Evolutionary conservation across 2,797 vertebrate genomes (phyloP).

Genomic region (Eupleurogrammus muticus): DNA sequence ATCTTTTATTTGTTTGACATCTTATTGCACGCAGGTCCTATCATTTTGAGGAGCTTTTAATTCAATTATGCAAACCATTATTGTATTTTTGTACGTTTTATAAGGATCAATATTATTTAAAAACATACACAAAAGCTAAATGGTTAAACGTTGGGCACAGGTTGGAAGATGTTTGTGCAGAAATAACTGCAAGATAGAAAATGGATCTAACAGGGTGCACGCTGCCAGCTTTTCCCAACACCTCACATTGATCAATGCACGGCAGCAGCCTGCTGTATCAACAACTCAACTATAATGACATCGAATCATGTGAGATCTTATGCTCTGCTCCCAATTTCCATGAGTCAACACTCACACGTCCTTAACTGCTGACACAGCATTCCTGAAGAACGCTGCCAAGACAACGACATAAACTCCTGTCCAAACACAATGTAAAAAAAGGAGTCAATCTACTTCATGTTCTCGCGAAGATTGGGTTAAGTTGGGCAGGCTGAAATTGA

Average conservation of each 20-base stretch:
- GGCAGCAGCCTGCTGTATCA: neutral
- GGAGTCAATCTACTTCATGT: constrained; percentile 8
- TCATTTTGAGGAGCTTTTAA: neutral
- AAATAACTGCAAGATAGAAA: neutral
- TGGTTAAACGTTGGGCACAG: neutral
- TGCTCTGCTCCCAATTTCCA: constrained; percentile 34
- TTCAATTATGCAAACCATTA: neutral
- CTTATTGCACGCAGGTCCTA: neutral
- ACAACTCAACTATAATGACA: neutral
- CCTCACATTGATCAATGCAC: neutral
- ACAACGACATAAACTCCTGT: constrained; percentile 21
- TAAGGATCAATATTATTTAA: too few species aligned
- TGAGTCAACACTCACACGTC: constrained; percentile 47
- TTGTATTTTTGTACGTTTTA: too few species aligned
- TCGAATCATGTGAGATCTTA: constrained; percentile 37
- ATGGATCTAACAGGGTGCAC: too few species aligned
- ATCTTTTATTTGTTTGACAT: neutral
- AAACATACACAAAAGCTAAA: neutral
- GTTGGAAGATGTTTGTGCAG: neutral
- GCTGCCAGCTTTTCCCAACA: too few species aligned
- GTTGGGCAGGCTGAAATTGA: neutral
- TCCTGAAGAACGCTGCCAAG: constrained; percentile 10
- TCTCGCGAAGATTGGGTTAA: neutral
- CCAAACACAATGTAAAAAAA: neutral
- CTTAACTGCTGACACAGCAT: constrained; percentile 53